Conservation (phyloP, 1,140 invertebrate genomes). For the Drosophila arizonae region DNA sequence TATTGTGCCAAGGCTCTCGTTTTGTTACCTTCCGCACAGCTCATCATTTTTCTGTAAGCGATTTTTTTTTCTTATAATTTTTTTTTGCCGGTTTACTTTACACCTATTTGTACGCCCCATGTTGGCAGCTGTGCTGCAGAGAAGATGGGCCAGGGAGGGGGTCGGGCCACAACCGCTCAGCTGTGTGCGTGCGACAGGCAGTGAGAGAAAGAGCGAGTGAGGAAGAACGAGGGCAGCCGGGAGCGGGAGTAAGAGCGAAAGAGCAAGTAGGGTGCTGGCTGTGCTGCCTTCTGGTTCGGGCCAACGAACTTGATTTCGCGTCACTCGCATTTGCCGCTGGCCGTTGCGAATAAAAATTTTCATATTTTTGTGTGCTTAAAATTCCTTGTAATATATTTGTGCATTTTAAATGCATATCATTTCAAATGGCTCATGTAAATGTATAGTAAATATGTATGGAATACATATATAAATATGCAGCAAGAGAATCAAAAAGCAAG, state of each 20-base stretch:
- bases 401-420: constrained; percentile 60
- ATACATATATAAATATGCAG: too few relatives aligned
- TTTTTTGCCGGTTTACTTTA: constrained; percentile 72
- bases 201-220: constrained; percentile 9
- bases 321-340: constrained; percentile 37
- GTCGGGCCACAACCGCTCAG: constrained; percentile 53
- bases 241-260: constrained; percentile 9
- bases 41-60: constrained; percentile 51
- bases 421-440: constrained; percentile 6
- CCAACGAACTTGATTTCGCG: constrained; percentile 81
- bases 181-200: constrained; percentile 61
- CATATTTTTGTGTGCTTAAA: constrained; percentile 58
- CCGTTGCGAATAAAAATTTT: constrained; percentile 33
- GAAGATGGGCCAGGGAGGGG: constrained; percentile 3
- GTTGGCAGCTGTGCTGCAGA: constrained; percentile 64
- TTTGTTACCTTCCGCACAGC: constrained; percentile 33
- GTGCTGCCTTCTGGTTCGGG: constrained; percentile 58
- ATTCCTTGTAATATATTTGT: constrained; percentile 45
- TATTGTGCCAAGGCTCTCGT: constrained; percentile 36
- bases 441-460: background rate
- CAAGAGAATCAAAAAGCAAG: background rate
- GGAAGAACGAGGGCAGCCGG: background rate
- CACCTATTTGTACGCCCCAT: constrained; percentile 48
- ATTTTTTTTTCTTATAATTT: constrained; percentile 44
- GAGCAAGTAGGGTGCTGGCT: constrained; percentile 30